A percentile compares a stretch with the other conserved stretches of the same genome.
phyloP scores from a whole-genome alignment of 2,888 invertebrate species.

The Pseudococcus longispinus region DNA sequence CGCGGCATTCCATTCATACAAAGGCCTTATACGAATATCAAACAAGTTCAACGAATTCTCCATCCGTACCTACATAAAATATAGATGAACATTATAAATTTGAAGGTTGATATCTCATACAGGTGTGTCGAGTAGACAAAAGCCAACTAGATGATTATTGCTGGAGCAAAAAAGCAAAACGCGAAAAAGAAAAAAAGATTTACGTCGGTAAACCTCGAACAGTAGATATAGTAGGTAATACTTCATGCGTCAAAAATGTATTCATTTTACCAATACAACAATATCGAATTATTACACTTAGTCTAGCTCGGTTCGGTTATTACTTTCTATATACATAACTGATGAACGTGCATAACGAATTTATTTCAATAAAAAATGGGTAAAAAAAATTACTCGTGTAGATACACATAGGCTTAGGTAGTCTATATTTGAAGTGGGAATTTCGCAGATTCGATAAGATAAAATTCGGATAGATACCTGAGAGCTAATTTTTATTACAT shows the following conservation, averaged over 20 bases:
- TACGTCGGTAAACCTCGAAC: not conserved
- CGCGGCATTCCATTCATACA: not conserved
- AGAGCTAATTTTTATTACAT: not conserved
- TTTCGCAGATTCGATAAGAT: not conserved
- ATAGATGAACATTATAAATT: not conserved
- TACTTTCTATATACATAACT: slow-evolving; percentile 27
- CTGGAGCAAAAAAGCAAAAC: not conserved
- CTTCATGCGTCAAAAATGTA: slow-evolving; percentile 14
- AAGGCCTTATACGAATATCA: not conserved
- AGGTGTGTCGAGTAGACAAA: slow-evolving; percentile 10
- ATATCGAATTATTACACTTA: slow-evolving; percentile 13
- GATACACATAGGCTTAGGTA: not conserved
- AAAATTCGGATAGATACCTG: not conserved
- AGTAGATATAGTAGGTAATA: not conserved
- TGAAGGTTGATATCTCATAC: slow-evolving; percentile 4
- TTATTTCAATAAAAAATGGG: slow-evolving; percentile 19
- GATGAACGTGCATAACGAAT: slow-evolving; percentile 38
- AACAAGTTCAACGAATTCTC: slow-evolving; percentile 19
- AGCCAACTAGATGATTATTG: slow-evolving; percentile 3
- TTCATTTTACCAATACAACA: slow-evolving; percentile 21
- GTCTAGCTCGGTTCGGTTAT: not conserved
- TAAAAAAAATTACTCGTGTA: slow-evolving; percentile 7
- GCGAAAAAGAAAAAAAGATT: no score
- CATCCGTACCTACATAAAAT: no score
- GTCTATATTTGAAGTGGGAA: not conserved